phyloP scores from a whole-genome alignment of 2,888 invertebrate genomes.

The Zele albiditarsus region DNA sequence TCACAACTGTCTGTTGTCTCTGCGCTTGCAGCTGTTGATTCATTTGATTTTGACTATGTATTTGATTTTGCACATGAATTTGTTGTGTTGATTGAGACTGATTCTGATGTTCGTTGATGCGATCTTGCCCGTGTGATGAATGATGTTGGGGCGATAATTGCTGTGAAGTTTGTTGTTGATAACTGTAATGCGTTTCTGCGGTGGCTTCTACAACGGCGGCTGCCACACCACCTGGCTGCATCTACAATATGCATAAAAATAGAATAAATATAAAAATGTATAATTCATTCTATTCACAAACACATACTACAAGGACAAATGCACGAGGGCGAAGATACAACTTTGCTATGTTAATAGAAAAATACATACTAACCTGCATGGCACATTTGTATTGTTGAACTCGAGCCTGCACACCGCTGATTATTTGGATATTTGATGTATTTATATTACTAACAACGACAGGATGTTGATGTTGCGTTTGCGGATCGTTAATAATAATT shows the following conservation, averaged over 20 bases:
- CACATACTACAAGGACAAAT: background rate
- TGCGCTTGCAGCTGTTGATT: conserved; percentile 64
- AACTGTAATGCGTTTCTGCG: conserved; percentile 70
- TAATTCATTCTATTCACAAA: background rate
- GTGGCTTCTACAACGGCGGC: conserved; percentile 72
- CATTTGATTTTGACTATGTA: conserved; percentile 67
- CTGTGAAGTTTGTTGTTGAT: conserved; percentile 69
- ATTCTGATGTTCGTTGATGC: conserved; percentile 61
- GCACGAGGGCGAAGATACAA: background rate
- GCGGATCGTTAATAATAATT: conserved; percentile 54
- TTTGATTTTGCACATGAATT: conserved; percentile 69
- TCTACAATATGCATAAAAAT: conserved; percentile 55
- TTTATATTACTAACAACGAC: conserved; percentile 69
- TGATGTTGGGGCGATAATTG: conserved; percentile 64
- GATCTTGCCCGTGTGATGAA: conserved; percentile 65
- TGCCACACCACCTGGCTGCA: conserved; percentile 69
- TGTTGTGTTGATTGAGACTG: conserved; percentile 64
- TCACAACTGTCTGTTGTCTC: conserved; percentile 53
- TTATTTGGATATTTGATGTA: conserved; percentile 72
- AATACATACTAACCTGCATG: conserved; percentile 68
- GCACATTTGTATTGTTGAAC: conserved; percentile 73
- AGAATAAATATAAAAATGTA: background rate
- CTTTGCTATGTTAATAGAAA: background rate
- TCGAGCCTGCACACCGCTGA: conserved; percentile 70
- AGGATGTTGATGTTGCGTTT: conserved; percentile 63